Evolutionary conservation across 2,797 vertebrate species (phyloP), one percentile per base, ranked within the genome.

Genomic region (Emys orbicularis): DNA sequence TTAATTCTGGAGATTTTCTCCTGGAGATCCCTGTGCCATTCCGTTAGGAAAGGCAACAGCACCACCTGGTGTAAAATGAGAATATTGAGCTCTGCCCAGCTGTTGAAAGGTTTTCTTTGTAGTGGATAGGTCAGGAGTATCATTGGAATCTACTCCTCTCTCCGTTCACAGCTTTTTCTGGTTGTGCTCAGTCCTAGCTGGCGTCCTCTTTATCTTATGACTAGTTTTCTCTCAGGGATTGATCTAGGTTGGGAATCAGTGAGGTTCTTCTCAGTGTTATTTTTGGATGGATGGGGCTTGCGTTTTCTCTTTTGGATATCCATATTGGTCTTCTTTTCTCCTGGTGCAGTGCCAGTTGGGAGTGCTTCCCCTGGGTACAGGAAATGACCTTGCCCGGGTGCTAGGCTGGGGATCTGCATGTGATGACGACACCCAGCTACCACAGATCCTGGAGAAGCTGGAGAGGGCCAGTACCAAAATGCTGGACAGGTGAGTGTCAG

Each of bases 391-490:
- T 90, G 99, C 99, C 4, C 98, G 99, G 2, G 99, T 99, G 41
- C 98, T 99, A 49, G 99, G 99, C 57, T 99, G 99, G 99, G 99
- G 99, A 2, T 99, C 99, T 1, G 99, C 99, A 87, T 99, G 99
- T 41, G 99, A 99, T 1, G 99, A 99, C 1, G 99, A 99, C 95
- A 98, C 99, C 0, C 99, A 99, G 96, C 99, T 99, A 79, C 99
- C 99, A 0, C 99, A 99, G 98, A 99, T 99, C 91, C 98, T 99
- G 97, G 99, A 99, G 96, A 99, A 99, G 94, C 98, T 99, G 97
- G 99, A 99, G 97, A 98, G 99, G 94, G 99, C 99, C 92, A 99
- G 99, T 97, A 99, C 99, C 83, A 99, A 99, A 98, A 99, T 99
- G 99, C 93, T 99, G 83, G 99, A 99, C 98, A 99, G 99, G 99